phyloP scores from a whole-genome alignment of 37 sponge, comb jelly and placozoan genomes.

The Dysidea cf. avara region DNA sequence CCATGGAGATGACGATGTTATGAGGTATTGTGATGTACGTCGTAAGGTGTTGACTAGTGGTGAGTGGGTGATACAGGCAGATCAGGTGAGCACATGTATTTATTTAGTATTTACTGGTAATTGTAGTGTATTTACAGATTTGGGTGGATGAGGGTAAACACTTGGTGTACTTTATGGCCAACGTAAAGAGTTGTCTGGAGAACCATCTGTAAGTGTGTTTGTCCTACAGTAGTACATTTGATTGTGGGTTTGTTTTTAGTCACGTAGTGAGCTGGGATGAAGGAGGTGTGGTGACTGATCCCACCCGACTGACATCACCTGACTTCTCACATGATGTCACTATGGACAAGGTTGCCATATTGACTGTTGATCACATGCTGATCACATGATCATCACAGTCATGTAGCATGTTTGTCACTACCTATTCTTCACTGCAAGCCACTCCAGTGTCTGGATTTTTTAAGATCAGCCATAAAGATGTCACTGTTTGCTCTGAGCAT shows the following conservation, averaged over 20 bases:
- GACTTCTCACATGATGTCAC: conserved; percentile 45
- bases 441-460: too few species aligned
- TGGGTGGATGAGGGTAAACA: conserved; percentile 55
- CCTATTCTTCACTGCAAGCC: too few species aligned
- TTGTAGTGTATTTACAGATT: conserved; percentile 6
- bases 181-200: conserved; percentile 45
- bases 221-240: neutral
- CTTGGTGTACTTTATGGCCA: conserved; percentile 72
- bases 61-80: conserved; percentile 51
- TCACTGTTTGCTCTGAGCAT: too few species aligned
- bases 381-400: neutral
- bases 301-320: conserved; percentile 44
- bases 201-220: conserved; percentile 69
- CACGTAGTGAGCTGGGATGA: conserved; percentile 28
- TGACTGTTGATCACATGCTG: neutral
- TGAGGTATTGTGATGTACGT: too few species aligned
- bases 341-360: conserved; percentile 26
- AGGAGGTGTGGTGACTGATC: conserved; percentile 4
- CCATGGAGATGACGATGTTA: neutral
- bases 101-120: neutral
- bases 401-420: neutral
- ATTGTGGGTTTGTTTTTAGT: neutral
- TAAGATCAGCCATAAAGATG: too few species aligned
- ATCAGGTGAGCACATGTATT: conserved; percentile 31
- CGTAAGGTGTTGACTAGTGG: conserved; percentile 41